Percentiles rank a stretch among this genome's conserved stretches.
Conservation (phyloP, 2,113 vertebrate species). For the Arenaria interpres region DNA sequence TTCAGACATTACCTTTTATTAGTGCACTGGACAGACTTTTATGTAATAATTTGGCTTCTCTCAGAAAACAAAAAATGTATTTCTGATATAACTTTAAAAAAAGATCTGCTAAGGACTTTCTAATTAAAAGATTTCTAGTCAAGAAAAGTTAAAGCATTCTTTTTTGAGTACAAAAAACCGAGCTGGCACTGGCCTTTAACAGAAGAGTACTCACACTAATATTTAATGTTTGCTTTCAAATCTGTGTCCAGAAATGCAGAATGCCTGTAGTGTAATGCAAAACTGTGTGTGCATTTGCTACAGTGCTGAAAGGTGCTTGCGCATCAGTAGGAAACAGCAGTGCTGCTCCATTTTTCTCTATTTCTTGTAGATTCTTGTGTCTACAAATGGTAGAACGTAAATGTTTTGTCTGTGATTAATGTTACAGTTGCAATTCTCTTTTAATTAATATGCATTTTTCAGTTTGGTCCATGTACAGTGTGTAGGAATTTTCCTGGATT, state of each 20-base stretch:
- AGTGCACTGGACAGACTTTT: not conserved
- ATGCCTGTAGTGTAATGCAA: not conserved
- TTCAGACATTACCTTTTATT: not conserved
- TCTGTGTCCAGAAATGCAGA: not conserved
- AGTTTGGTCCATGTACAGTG: not conserved
- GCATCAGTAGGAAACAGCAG: not conserved
- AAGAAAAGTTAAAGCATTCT: not conserved
- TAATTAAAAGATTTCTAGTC: not conserved
- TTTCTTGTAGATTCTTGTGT: not conserved
- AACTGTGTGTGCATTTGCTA: not conserved
- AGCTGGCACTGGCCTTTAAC: not conserved
- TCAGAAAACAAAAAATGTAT: not conserved
- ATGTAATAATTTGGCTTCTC: not conserved
- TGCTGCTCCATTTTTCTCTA: not conserved
- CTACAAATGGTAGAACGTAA: not conserved
- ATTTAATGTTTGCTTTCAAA: not conserved
- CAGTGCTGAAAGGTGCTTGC: not conserved
- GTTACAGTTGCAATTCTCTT: not conserved
- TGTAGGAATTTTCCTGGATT: not conserved
- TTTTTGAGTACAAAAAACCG: not conserved
- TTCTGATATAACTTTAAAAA: not conserved
- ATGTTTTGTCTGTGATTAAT: not conserved
- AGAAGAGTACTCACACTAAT: not conserved
- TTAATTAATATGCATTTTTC: not conserved
- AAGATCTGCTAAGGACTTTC: not conserved